These are phyloP conservation scores for Cepaea hortensis DNA, from an alignment of 2,888 invertebrate species.

Conservation along the genomic window DNA sequence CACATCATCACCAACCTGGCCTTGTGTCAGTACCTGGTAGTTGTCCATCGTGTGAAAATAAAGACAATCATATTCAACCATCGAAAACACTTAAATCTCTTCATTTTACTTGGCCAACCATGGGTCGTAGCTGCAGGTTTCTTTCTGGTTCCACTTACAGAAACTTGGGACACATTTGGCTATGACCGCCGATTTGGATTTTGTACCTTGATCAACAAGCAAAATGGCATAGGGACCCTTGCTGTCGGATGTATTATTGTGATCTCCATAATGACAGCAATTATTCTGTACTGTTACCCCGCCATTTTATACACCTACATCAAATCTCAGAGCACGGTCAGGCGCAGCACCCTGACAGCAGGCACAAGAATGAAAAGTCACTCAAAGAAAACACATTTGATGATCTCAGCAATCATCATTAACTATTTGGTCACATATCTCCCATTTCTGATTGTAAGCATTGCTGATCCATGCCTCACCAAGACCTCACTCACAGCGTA, in stretches of 20 bases:
- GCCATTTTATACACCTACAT: background rate
- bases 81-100: background rate
- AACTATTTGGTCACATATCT: slow-evolving; percentile 29
- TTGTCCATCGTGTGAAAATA: slow-evolving; percentile 13
- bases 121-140: slow-evolving; percentile 17
- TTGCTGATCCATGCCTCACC: slow-evolving; percentile 24
- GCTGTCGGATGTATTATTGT: background rate
- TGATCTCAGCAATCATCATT: slow-evolving; percentile 8
- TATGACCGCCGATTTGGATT: slow-evolving; percentile 28
- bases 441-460: slow-evolving; percentile 9
- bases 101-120: background rate
- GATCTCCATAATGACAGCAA: slow-evolving; percentile 2
- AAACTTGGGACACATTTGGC: slow-evolving; percentile 27
- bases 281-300: slow-evolving; percentile 29
- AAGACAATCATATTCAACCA: background rate
- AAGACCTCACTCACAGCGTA: background rate
- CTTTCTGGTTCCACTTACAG: slow-evolving; percentile 9
- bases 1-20: background rate
- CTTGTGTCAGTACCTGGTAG: slow-evolving; percentile 26
- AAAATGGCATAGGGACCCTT: background rate
- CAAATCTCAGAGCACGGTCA: background rate
- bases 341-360: background rate
- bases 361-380: background rate
- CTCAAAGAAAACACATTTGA: slow-evolving; percentile 6
- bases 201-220: slow-evolving; percentile 20